phyloP scores from a whole-genome alignment of 2,113 vertebrate genomes.

The Alaudala cheleensis region DNA sequence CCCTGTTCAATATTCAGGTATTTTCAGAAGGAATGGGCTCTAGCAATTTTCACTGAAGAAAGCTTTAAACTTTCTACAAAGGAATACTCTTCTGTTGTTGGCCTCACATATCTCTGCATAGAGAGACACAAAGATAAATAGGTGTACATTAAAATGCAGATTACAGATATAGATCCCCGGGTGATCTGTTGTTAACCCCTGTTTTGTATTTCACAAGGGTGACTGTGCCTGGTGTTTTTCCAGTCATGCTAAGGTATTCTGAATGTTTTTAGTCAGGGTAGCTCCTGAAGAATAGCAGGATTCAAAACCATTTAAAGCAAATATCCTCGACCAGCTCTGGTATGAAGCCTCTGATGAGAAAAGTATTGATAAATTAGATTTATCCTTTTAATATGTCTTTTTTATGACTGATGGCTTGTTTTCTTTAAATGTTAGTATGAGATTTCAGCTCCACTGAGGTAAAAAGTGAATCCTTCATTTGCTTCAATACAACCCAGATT shows the following conservation, averaged over 20 bases:
- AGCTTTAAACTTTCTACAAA: background rate
- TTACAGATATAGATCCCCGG: background rate
- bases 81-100: background rate
- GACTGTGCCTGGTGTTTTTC: background rate
- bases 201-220: background rate
- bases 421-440: background rate
- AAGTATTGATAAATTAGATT: background rate
- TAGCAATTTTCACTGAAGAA: background rate
- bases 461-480: background rate
- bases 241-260: background rate
- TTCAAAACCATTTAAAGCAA: background rate
- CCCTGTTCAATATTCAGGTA: background rate
- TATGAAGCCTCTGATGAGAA: background rate
- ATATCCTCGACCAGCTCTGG: background rate
- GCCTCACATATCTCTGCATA: background rate
- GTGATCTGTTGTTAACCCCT: background rate
- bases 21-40: background rate
- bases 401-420: background rate
- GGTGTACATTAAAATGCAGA: conserved; percentile 27
- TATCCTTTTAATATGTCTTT: background rate
- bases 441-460: background rate
- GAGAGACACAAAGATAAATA: conserved; percentile 25
- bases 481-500: background rate
- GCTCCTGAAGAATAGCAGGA: background rate
- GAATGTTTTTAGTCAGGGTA: background rate